Evolutionary conservation across 2,797 vertebrate genomes (phyloP), one percentile per base, ranked within the genome.

Genomic region (Pitangus sulphuratus): DNA sequence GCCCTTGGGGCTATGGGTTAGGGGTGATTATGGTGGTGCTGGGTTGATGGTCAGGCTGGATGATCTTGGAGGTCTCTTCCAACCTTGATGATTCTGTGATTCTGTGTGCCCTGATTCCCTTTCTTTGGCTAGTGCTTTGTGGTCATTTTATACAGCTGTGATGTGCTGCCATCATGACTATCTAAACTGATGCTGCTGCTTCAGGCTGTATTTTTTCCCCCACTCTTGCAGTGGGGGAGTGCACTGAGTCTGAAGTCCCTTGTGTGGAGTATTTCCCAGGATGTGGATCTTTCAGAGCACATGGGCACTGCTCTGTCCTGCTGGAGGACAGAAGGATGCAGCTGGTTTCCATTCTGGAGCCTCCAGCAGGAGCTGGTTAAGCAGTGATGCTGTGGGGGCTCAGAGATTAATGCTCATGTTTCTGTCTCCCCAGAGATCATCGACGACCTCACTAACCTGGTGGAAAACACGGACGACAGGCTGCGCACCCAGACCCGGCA

Each of bases 361-460:
- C 37, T 39, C 6, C 57, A 44, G 72, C 61, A 50, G 74, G 15
- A 17, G 21, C 57, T 51, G 61, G 58, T 17, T 57, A 40, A 37
- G 57, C 78, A 28, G 64, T 21, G 56, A 1, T 48, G 72, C 56
- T 12, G 16, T 4, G 2, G 77, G 77, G 75, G n/a, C 31, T 69
- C 12, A 1, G 45, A 33, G 79, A 4, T 61, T 94, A 45, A 97
- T 15, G 51, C 24, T 33, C 0, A 0, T 68, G 13, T 92, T 84
- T 64, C 61, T 80, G 8, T 93, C 77, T 78, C 71, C 76, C 68
- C 95, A 99, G 99, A 99, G 98, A 99, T 99, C 95, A 99, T 99
- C 1, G 99, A 99, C 0, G 99, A 99, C 98, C 97, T 99, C 9
- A 90, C 99, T 5, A 98, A 98, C 95, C 98, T 99, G 37, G 99